phyloP scores from a whole-genome alignment of 2,113 vertebrate genomes.

The Malurus melanocephalus region DNA sequence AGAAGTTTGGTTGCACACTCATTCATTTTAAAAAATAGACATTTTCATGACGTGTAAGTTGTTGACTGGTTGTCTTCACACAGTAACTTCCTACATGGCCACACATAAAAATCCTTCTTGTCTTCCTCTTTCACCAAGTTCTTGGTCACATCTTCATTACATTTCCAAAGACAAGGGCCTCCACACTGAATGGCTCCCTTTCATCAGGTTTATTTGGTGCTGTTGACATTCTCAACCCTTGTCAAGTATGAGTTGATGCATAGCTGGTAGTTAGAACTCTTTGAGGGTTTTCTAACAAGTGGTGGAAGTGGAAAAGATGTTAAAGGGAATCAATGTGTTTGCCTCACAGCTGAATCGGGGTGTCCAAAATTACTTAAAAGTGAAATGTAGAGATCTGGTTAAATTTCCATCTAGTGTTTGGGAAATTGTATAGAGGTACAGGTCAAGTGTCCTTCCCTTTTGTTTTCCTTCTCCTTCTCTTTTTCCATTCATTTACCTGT shows the following conservation, averaged over 20 bases:
- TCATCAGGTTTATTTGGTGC: background rate
- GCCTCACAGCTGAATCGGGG: background rate
- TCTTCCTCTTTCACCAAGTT: background rate
- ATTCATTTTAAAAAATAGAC: background rate
- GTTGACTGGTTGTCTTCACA: background rate
- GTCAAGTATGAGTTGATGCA: background rate
- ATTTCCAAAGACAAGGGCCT: background rate
- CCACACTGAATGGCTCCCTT: background rate
- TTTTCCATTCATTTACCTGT: background rate
- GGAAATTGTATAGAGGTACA: background rate
- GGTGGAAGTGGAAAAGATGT: background rate
- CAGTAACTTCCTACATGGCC: accelerated
- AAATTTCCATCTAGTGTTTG: background rate
- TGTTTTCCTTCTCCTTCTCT: background rate
- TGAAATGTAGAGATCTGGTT: background rate
- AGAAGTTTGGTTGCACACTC: background rate
- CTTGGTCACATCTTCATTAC: background rate
- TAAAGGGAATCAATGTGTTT: background rate
- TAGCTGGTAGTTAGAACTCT: background rate
- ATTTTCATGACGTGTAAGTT: background rate
- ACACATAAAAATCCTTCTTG: background rate
- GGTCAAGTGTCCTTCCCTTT: background rate
- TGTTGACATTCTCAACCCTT: background rate
- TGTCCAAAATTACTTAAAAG: background rate
- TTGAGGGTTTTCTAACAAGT: background rate